Conservation (phyloP, 2,113 vertebrate genomes). For the Perca schrenkii region DNA sequence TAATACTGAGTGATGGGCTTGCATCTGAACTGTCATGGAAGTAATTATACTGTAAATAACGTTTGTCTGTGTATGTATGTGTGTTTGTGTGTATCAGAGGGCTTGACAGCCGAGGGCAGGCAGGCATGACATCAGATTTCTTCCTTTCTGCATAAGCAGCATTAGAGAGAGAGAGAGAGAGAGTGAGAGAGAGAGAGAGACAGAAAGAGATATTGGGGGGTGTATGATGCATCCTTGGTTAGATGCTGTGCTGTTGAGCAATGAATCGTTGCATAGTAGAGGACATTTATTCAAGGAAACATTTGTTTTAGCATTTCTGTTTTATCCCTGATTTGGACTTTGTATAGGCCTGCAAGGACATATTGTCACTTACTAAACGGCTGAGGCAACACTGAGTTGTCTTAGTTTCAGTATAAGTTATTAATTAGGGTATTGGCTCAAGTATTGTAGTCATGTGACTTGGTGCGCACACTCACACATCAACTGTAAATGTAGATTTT, state of each 20-base stretch:
- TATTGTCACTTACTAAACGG: not conserved
- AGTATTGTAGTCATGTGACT: not conserved
- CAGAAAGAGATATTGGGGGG: constrained; percentile 15
- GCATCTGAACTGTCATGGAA: constrained; percentile 70
- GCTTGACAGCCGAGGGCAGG: constrained; percentile 73
- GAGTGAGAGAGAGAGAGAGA: not conserved
- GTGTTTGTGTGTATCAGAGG: constrained; percentile 52
- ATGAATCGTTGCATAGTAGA: constrained; percentile 24
- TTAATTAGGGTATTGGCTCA: constrained; percentile 1
- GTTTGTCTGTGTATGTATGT: constrained; percentile 57
- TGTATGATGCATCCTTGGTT: constrained; percentile 59
- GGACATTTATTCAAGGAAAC: constrained; percentile 26
- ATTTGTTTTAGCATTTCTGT: constrained; percentile 17
- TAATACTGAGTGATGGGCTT: constrained; percentile 73
- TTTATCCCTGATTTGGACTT: constrained; percentile 4
- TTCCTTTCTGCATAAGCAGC: constrained; percentile 62
- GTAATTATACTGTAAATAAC: constrained; percentile 79
- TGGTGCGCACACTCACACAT: not conserved
- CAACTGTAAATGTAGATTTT: not conserved
- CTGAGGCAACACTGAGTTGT: not conserved
- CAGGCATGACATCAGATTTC: constrained; percentile 76
- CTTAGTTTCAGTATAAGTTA: not conserved
- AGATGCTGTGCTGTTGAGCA: constrained; percentile 40
- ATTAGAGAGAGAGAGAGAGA: constrained; percentile 27
- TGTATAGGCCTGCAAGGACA: not conserved